Percentiles rank a stretch among this genome's conserved stretches.
phyloP scores from a whole-genome alignment of 1,140 invertebrate genomes.

The Aphidius gifuensis region DNA sequence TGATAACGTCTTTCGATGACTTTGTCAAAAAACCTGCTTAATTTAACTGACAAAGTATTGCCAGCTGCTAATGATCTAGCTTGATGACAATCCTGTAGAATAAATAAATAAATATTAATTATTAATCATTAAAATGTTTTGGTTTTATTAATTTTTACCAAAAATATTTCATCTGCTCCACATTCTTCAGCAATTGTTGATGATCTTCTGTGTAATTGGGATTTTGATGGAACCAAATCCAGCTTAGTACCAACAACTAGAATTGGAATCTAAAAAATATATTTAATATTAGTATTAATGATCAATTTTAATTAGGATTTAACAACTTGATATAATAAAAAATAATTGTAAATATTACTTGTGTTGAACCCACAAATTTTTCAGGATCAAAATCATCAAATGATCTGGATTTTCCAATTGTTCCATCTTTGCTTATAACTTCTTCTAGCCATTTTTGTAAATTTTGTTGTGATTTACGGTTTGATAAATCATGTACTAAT shows the following conservation, averaged over 20 bases:
- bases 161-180: conserved; percentile 88
- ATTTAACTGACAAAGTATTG: conserved; percentile 85
- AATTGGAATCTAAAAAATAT: conserved; percentile 73
- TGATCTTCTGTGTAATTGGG: conserved; percentile 61
- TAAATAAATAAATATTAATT: conserved; percentile 11
- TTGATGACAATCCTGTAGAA: conserved; percentile 69
- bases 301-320: neutral
- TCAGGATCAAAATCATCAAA: conserved; percentile 84
- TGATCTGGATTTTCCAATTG: conserved; percentile 46
- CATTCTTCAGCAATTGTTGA: conserved; percentile 86
- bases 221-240: conserved; percentile 75
- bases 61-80: conserved; percentile 84
- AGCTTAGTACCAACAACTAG: conserved; percentile 91
- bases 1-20: conserved; percentile 76
- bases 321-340: too few species aligned
- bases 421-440: conserved; percentile 77
- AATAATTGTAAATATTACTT: conserved; percentile 49
- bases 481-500: conserved; percentile 93
- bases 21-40: conserved; percentile 93
- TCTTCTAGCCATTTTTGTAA: conserved; percentile 90
- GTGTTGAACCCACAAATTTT: conserved; percentile 79
- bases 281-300: conserved; percentile 8
- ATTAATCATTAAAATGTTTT: conserved; percentile 4
- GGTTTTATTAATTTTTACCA: conserved; percentile 54
- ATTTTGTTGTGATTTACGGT: conserved; percentile 93